A percentile compares a stretch with the other conserved stretches of the same genome.
Evolutionary conservation across 2,888 invertebrate genomes (phyloP).

Genomic region (Limnephilus marmoratus): DNA sequence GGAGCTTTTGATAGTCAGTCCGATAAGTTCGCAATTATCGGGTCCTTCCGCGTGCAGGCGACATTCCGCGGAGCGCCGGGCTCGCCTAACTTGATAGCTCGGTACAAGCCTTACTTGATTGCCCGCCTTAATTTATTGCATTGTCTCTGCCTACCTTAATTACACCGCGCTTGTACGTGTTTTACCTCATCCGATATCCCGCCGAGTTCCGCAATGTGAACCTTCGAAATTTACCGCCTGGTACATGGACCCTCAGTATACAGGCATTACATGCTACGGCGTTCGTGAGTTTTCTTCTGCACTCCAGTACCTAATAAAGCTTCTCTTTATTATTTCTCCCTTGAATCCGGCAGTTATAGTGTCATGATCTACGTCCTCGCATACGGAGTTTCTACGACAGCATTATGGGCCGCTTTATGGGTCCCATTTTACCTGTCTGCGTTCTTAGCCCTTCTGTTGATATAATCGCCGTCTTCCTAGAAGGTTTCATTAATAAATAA

Average conservation of each 20-base stretch:
- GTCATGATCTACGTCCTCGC: neutral
- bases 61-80: slow-evolving; percentile 19
- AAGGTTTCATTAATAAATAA: slow-evolving; percentile 39
- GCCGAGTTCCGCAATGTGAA: slow-evolving; percentile 19
- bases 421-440: neutral
- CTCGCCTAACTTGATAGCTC: slow-evolving; percentile 29
- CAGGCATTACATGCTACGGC: neutral
- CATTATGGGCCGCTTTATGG: neutral
- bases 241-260: neutral
- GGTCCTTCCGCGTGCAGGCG: slow-evolving; percentile 28
- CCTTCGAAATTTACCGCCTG: neutral
- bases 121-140: slow-evolving; percentile 32
- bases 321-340: neutral
- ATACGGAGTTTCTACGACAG: neutral
- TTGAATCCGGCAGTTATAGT: neutral
- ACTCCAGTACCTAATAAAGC: neutral
- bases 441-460: slow-evolving; percentile 8
- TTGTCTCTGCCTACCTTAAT: slow-evolving; percentile 41
- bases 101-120: slow-evolving; percentile 1
- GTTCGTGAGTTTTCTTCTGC: neutral
- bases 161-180: neutral
- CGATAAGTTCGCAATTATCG: slow-evolving; percentile 27
- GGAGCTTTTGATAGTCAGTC: neutral
- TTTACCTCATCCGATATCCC: slow-evolving; percentile 17
- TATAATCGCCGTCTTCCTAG: neutral